These are phyloP conservation scores for Cromileptes altivelis DNA, from an alignment of 2,113 vertebrate genomes.

Conservation along the genomic window DNA sequence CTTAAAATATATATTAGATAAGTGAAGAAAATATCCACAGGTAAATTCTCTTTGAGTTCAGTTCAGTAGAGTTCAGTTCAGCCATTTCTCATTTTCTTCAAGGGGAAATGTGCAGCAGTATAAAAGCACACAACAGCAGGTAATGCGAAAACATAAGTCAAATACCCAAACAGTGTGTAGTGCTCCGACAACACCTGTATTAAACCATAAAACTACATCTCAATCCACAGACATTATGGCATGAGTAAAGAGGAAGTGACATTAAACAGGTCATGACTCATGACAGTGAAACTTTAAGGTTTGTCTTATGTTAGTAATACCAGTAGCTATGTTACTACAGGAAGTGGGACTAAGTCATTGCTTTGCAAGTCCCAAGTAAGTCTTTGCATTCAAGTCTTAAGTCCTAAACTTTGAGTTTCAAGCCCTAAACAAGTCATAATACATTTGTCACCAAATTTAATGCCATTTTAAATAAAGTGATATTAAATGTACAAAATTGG, in stretches of 20 bases:
- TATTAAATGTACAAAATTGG: too few relatives aligned
- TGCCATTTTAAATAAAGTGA: too few relatives aligned
- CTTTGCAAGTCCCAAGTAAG: too few relatives aligned
- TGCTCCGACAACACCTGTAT: not conserved
- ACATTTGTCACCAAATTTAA: too few relatives aligned
- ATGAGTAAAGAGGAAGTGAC: not conserved
- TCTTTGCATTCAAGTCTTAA: too few relatives aligned
- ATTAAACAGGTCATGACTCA: not conserved
- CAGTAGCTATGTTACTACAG: not conserved
- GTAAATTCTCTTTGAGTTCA: not conserved
- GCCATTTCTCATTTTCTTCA: not conserved
- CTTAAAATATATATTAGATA: too few relatives aligned
- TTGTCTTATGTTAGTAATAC: not conserved
- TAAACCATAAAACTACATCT: not conserved
- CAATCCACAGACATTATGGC: not conserved
- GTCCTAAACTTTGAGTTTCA: too few relatives aligned
- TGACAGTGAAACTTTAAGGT: not conserved
- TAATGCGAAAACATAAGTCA: not conserved
- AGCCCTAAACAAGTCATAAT: too few relatives aligned
- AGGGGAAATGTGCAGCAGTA: not conserved
- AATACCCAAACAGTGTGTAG: not conserved
- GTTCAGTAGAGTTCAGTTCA: not conserved
- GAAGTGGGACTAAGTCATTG: too few relatives aligned
- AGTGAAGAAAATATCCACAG: not conserved
- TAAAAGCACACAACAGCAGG: not conserved